Evolutionary conservation across 2,113 vertebrate species (phyloP), one percentile per base, ranked within the genome.

Genomic region (Struthidea cinerea): DNA sequence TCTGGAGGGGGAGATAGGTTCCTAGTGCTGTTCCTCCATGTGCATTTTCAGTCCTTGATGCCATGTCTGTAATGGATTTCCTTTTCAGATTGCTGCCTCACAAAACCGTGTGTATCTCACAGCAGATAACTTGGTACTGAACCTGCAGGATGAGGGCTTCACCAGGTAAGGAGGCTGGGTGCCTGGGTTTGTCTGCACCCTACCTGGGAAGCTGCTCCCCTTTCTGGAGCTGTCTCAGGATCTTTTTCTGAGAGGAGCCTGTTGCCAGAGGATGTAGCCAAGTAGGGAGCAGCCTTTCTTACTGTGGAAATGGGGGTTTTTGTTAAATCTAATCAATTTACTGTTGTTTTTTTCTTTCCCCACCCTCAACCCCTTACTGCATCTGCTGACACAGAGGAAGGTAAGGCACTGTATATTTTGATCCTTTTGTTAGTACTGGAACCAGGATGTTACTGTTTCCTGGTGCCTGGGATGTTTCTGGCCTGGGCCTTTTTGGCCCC

Each of bases 41-140:
- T 41, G 44, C 16, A 1, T 63, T 75, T 46, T 12, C 47, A 20
- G 16, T n/a, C 18, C 19, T 46, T 56, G 15, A 19, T 57, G 24
- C 13, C 18, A 8, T 30, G 23, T 68, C 75, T 81, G 9, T 30
- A 4, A 37, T 37, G 24, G 16, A 16, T 78, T 82, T 92, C 30
- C 53, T 35, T 94, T 93, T 7, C 96, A 99, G 99, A 98, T 99
- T 35, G 98, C 99, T 41, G 80, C 97, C 1, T 99, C 99, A 20
- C 99, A 99, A 97, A 99, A 99, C 97, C 99, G 98, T 16, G 98
- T 99, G 56, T 99, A 99, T 97, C 98, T 99, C 84, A 98, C 98
- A 13, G 98, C 99, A 32, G 98, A 99, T 94, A 99, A 98, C 97
- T 97, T 99, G 59, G 98, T 99, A 65, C 97, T 99, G 89, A 99